Percentiles rank a stretch among this genome's conserved stretches.
Conservation (phyloP, 1,140 invertebrate genomes). For the Lasioglossum albipes region DNA sequence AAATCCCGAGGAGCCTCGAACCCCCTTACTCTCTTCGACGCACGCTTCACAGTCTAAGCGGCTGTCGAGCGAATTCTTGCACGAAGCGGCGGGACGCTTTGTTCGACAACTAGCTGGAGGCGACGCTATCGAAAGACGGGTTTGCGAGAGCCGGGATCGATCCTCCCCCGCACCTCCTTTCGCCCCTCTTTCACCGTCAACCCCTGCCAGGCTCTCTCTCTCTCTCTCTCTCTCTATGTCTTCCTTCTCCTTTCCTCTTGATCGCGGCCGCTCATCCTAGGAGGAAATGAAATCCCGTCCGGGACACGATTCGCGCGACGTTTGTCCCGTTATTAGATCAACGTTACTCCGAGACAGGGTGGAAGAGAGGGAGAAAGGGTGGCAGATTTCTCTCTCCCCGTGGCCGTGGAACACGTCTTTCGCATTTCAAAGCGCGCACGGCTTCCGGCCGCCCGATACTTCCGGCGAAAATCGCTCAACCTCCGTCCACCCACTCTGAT, state of each 20-base stretch:
- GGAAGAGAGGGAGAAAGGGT: constrained; percentile 34
- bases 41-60: constrained; percentile 41
- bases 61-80: constrained; percentile 58
- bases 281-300: constrained; percentile 70
- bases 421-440: constrained; percentile 53
- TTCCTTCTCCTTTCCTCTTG: neutral
- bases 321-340: constrained; percentile 71
- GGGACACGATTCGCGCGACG: constrained; percentile 66
- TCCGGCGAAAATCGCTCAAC: constrained; percentile 9
- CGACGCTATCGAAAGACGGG: constrained; percentile 61
- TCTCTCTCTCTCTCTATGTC: constrained; percentile 32
- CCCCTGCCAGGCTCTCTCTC: neutral
- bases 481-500: neutral
- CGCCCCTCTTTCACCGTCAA: constrained; percentile 10
- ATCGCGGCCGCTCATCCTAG: constrained; percentile 44
- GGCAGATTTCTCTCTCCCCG: neutral
- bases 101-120: constrained; percentile 63
- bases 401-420: constrained; percentile 59
- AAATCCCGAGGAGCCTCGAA: neutral
- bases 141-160: constrained; percentile 45
- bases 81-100: constrained; percentile 51
- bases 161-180: constrained; percentile 30
- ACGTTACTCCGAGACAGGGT: constrained; percentile 60
- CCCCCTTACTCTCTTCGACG: neutral
- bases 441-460: constrained; percentile 8